Evolutionary conservation across 2,888 invertebrate genomes (phyloP).

Genomic region (Parthenolecanium corni): DNA sequence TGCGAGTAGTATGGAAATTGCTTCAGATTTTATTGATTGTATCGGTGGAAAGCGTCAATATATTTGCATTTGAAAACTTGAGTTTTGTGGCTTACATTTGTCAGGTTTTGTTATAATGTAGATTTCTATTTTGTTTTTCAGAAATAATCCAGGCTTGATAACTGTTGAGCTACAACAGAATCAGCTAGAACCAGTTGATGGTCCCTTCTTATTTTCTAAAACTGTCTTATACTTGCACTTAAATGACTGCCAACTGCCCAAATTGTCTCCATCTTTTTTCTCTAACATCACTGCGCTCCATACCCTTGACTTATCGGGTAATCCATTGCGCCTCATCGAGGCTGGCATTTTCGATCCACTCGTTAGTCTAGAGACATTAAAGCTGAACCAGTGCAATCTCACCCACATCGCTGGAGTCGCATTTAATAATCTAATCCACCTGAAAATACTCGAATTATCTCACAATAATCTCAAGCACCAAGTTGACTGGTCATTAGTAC

Average conservation of each 20-base stretch:
- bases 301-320: slow-evolving; percentile 57
- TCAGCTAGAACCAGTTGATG: slow-evolving; percentile 42
- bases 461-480: slow-evolving; percentile 47
- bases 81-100: too few species aligned
- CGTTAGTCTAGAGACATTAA: slow-evolving; percentile 52
- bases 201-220: slow-evolving; percentile 51
- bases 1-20: too few species aligned
- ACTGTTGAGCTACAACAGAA: slow-evolving; percentile 59
- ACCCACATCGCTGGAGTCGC: slow-evolving; percentile 46
- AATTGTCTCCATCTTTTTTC: slow-evolving; percentile 52
- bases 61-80: too few species aligned
- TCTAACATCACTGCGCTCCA: slow-evolving; percentile 53
- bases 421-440: slow-evolving; percentile 48
- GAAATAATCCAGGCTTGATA: slow-evolving; percentile 55
- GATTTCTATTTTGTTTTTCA: too few species aligned
- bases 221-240: slow-evolving; percentile 57
- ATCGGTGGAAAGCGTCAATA: too few species aligned
- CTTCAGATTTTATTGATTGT: too few species aligned
- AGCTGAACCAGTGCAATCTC: slow-evolving; percentile 52
- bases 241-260: slow-evolving; percentile 50
- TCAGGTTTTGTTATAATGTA: too few species aligned
- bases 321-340: slow-evolving; percentile 49
- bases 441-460: slow-evolving; percentile 52
- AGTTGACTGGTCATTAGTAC: slow-evolving; percentile 49
- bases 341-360: slow-evolving; percentile 51